These are phyloP conservation scores for Baronia brevicornis DNA, from an alignment of 2,888 invertebrate genomes.

Conservation along the genomic window DNA sequence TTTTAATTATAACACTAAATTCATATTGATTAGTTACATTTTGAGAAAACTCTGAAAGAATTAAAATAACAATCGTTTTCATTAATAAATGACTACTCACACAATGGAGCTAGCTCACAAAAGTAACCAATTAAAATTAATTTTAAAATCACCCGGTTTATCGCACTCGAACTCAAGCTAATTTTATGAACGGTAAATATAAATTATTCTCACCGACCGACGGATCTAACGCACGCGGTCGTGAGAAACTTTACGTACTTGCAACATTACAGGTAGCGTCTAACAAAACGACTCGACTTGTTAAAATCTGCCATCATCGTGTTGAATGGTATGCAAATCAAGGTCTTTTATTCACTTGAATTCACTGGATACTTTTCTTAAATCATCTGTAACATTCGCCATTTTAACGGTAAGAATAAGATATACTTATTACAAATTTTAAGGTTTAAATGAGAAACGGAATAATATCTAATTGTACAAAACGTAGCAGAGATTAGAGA, in stretches of 20 bases:
- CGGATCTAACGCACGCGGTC: not conserved
- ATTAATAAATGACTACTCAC: too few species aligned
- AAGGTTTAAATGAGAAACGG: too few species aligned
- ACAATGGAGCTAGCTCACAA: too few species aligned
- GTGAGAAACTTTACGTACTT: conserved; percentile 13
- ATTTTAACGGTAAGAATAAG: too few species aligned
- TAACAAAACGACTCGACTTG: conserved; percentile 14
- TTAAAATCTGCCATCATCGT: conserved; percentile 19
- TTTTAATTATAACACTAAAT: too few species aligned
- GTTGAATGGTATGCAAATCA: conserved; percentile 27
- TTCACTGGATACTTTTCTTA: not conserved
- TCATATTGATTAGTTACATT: too few species aligned
- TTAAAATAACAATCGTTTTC: too few species aligned
- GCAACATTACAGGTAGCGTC: conserved; percentile 14
- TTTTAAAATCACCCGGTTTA: not conserved
- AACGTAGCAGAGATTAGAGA: too few species aligned
- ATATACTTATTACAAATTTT: too few species aligned
- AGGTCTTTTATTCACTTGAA: conserved; percentile 30
- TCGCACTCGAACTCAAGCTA: not conserved
- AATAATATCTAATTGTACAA: too few species aligned
- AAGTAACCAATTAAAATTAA: not conserved
- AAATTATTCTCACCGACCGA: conserved; percentile 4
- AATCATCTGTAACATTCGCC: not conserved
- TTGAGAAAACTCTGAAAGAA: too few species aligned
- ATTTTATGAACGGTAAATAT: conserved; percentile 2